Evolutionary conservation across 2,113 vertebrate species (phyloP).

Genomic region (Anser brachyrhynchus): DNA sequence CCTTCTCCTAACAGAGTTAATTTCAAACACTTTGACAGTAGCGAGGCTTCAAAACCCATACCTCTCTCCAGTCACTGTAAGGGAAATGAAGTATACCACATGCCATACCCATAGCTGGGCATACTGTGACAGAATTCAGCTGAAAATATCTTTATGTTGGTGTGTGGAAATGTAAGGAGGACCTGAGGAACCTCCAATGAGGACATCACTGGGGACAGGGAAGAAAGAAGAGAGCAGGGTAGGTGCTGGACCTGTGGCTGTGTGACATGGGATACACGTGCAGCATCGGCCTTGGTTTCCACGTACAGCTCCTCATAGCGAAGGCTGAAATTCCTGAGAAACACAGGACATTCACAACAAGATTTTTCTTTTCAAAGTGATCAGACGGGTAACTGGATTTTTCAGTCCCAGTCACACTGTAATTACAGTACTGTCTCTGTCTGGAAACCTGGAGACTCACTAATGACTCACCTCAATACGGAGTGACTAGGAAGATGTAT

Average conservation of each 20-base stretch:
- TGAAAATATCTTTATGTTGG: conserved; percentile 22
- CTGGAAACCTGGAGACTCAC: not conserved
- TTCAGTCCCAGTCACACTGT: not conserved
- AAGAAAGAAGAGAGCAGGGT: not conserved
- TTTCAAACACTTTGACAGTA: conserved; percentile 47
- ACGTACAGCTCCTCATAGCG: not conserved
- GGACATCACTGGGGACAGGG: not conserved
- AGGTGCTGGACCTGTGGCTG: not conserved
- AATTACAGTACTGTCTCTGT: not conserved
- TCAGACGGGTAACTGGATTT: not conserved
- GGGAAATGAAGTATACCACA: conserved; percentile 24
- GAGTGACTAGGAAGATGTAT: not conserved
- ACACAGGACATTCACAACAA: not conserved
- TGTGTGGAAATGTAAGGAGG: not conserved
- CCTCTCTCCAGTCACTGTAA: conserved; percentile 15
- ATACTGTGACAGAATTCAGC: not conserved
- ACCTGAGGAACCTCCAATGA: not conserved
- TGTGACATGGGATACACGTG: not conserved
- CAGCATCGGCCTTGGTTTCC: not conserved
- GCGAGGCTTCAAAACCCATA: conserved; percentile 41
- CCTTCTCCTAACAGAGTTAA: conserved; percentile 13
- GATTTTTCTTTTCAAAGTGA: not conserved
- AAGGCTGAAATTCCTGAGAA: not conserved
- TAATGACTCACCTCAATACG: not conserved
- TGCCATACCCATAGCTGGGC: not conserved